A percentile compares a stretch with the other conserved stretches of the same genome.
Evolutionary conservation across 2,797 vertebrate genomes (phyloP).

Genomic region (Syngnathus acus): DNA sequence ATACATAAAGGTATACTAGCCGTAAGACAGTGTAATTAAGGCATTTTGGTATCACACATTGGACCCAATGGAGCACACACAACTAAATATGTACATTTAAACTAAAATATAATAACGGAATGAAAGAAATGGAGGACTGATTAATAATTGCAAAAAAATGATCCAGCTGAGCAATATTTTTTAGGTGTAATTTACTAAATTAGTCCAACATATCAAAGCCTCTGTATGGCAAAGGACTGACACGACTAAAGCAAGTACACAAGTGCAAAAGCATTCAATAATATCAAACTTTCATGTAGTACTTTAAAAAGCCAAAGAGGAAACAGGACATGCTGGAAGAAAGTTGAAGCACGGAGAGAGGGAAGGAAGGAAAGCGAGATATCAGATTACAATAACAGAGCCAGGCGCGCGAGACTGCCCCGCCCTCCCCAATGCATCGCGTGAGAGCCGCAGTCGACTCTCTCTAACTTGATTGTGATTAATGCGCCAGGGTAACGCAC

Average conservation of each 20-base stretch:
- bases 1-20: too few relatives aligned
- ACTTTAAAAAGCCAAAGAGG: neutral
- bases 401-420: constrained; percentile 31
- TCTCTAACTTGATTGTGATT: constrained; percentile 74
- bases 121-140: too few relatives aligned
- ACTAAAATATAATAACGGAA: too few relatives aligned
- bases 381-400: constrained; percentile 74
- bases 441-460: constrained; percentile 73
- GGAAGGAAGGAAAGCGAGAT: constrained; percentile 34
- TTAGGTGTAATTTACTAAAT: too few relatives aligned
- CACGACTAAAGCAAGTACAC: neutral
- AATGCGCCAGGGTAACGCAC: constrained; percentile 64
- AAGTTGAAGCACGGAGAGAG: constrained; percentile 6
- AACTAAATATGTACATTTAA: too few relatives aligned
- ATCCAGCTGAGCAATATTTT: too few relatives aligned
- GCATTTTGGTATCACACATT: too few relatives aligned
- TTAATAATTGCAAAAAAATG: too few relatives aligned
- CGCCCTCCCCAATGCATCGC: constrained; percentile 71
- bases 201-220: too few relatives aligned
- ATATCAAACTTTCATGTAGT: neutral
- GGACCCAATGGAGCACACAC: too few relatives aligned
- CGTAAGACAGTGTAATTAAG: too few relatives aligned
- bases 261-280: neutral
- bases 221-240: neutral
- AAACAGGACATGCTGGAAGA: neutral